Base-by-base conservation (phyloP, 2,797 vertebrate species). In the Labeo calbasu region DNA sequence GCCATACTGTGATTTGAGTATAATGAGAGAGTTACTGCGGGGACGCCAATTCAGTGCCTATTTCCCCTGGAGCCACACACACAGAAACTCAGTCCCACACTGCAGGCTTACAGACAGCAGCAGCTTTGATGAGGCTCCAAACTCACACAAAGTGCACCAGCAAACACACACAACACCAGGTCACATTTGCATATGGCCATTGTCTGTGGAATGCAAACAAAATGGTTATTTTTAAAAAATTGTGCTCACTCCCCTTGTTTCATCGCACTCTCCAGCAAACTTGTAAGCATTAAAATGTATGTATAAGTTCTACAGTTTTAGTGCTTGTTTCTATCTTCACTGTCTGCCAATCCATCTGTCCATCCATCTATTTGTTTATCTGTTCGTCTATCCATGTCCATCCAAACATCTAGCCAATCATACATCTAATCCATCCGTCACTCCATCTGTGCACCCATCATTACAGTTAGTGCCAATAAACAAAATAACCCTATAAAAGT, bases 41-140 rank as follows among this genome's bases (percentile, higher is more conserved):
- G 32, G 61, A 55, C 0, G n/a, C 32, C 50, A 82, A 66, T 76
- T 43, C 81, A 76, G 13, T 76, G 81, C 32, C n/a, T 65, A 28
- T 55, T 66, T 83, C 32, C 81, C 81, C 81, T 66, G 71, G 81
- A 76, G 81, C 21, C 28, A 46, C 59, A 76, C 51, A 59, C 48
- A 76, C 61, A 68, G 50, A 66, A 50, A 66, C 14, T 9, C 9
- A 76, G 28, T 66, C 61, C 15, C 32, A 76, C 71, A 76, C 72
- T 19, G 57, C 68, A 50, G 36, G 68, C 79, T 51, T 82, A 51
- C 79, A 85, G 79, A 77, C 55, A 82, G 40, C 63, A 66, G 19
- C 11, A 21, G 65, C 72, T 85, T 71, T 81, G 59, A 80, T 80
- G 69, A 48, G n/a, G 28, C 71, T 84, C 66, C 40, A 72, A 53